phyloP scores from a whole-genome alignment of 2,888 invertebrate genomes.

The Peribatodes rhomboidaria region DNA sequence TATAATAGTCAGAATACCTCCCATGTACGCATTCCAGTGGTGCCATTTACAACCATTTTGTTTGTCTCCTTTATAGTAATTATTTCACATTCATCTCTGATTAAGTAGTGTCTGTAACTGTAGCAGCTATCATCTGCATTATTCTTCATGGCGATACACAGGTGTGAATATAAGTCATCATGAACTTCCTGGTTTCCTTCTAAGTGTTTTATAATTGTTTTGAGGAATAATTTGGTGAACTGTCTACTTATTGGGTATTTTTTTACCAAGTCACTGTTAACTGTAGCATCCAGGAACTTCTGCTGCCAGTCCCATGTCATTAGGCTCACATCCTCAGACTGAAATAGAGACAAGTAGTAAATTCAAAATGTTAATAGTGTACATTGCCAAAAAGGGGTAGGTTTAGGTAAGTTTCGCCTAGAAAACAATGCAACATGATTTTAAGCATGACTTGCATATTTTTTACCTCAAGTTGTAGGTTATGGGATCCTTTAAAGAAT shows the following conservation, averaged over 20 bases:
- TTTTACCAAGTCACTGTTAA: constrained; percentile 82
- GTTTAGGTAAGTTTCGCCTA: too few species aligned
- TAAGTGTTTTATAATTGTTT: constrained; percentile 86
- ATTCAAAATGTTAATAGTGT: not conserved
- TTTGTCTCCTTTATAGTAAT: constrained; percentile 90
- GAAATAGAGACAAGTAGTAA: constrained; percentile 46
- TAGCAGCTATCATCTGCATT: constrained; percentile 66
- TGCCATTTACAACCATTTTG: constrained; percentile 91
- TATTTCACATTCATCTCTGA: constrained; percentile 68
- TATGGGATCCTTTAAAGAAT: constrained; percentile 58
- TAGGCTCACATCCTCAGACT: constrained; percentile 61
- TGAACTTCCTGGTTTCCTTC: constrained; percentile 87
- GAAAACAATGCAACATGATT: too few species aligned
- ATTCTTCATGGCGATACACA: constrained; percentile 83
- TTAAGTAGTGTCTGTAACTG: constrained; percentile 88
- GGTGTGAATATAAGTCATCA: constrained; percentile 88
- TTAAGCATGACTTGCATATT: too few species aligned
- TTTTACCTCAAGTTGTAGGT: constrained; percentile 55
- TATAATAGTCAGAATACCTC: constrained; percentile 82
- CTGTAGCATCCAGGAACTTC: constrained; percentile 85
- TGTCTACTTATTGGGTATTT: constrained; percentile 87
- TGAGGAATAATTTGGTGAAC: constrained; percentile 89
- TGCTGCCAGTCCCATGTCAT: constrained; percentile 86
- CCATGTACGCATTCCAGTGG: constrained; percentile 93
- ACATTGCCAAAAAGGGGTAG: too few species aligned